phyloP scores from a whole-genome alignment of 2,113 vertebrate species.

The Fregata magnificens region DNA sequence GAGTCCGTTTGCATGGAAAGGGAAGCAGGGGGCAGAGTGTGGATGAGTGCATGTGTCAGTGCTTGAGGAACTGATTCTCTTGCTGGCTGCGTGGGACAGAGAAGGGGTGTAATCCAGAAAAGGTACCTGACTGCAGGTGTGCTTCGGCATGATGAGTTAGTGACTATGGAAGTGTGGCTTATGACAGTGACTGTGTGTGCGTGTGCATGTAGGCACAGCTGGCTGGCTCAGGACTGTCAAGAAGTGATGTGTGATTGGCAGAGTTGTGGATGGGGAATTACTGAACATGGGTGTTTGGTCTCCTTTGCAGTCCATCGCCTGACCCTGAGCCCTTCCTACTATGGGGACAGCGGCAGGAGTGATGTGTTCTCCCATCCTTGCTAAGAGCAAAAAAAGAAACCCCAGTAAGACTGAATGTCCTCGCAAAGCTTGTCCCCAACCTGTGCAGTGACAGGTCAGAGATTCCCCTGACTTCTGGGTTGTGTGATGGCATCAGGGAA shows the following conservation, averaged over 20 bases:
- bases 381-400: background rate
- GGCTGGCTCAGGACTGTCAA: background rate
- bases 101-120: background rate
- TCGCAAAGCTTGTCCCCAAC: background rate
- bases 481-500: background rate
- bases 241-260: background rate
- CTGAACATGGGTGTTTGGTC: background rate
- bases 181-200: background rate
- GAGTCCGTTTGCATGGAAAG: background rate
- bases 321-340: background rate
- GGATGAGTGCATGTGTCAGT: background rate
- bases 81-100: background rate
- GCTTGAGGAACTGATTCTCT: background rate
- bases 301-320: background rate
- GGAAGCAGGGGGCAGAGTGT: background rate
- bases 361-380: background rate
- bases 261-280: background rate
- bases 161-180: background rate
- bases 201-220: background rate
- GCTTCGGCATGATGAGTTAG: background rate
- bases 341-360: background rate
- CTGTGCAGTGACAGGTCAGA: background rate
- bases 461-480: background rate
- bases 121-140: background rate
- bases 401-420: background rate